Evolutionary conservation across 2,888 invertebrate genomes (phyloP).

Genomic region (Melikaiella ostensackeni): DNA sequence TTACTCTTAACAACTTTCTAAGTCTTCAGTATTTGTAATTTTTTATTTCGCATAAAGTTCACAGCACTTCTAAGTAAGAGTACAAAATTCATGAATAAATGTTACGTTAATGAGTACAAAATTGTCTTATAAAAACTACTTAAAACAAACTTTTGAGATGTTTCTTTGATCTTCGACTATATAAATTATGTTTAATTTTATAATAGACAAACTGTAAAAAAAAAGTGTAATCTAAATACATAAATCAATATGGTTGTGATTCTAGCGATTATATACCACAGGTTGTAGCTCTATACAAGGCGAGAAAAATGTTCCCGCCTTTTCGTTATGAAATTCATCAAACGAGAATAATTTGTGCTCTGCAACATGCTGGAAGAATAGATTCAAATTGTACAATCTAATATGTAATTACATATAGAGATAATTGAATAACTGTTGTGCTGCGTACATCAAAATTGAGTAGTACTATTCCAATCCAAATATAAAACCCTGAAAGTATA

Average conservation of each 20-base stretch:
- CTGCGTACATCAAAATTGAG: not conserved
- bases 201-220: not conserved
- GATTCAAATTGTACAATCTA: not conserved
- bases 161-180: no score
- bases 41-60: slow-evolving; percentile 49
- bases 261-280: slow-evolving; percentile 57
- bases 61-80: slow-evolving; percentile 47
- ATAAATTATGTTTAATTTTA: not conserved
- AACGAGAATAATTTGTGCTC: no score
- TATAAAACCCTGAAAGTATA: not conserved
- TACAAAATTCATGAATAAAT: not conserved
- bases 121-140: no score
- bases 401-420: not conserved
- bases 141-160: no score
- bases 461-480: not conserved
- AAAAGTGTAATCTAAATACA: not conserved
- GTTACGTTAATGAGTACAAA: no score
- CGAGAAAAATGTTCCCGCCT: slow-evolving; percentile 53
- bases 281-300: slow-evolving; percentile 58
- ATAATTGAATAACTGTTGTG: not conserved
- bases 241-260: slow-evolving; percentile 2
- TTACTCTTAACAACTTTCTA: not conserved
- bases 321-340: slow-evolving; percentile 46
- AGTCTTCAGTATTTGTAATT: not conserved
- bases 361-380: not conserved